A percentile compares a stretch with the other conserved stretches of the same genome.
phyloP scores from a whole-genome alignment of 2,113 vertebrate species.

The Myrmecophaga tridactyla region DNA sequence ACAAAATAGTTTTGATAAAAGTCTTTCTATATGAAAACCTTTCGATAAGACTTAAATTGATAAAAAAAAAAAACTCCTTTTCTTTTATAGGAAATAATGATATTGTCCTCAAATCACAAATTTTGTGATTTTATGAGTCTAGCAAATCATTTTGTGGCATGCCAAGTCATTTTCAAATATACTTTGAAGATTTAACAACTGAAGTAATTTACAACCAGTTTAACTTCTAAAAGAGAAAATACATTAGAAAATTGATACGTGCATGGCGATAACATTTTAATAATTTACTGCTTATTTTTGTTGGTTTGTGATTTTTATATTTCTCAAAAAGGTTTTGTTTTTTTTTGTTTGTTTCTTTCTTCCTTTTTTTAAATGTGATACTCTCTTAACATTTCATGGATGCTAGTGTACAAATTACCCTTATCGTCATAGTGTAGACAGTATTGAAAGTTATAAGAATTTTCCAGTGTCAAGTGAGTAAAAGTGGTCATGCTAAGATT shows the following conservation, averaged over 20 bases:
- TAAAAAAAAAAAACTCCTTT: not conserved
- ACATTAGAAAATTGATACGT: accelerated
- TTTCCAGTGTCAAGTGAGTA: not conserved
- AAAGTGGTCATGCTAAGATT: not conserved
- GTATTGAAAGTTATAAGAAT: not conserved
- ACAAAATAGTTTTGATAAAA: not conserved
- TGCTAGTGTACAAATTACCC: too few species aligned
- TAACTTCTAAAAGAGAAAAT: not conserved
- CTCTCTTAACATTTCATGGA: too few species aligned
- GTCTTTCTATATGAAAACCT: not conserved
- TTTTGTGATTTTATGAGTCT: not conserved
- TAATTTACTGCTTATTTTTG: not conserved
- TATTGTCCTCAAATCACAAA: not conserved
- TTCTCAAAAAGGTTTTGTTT: not conserved
- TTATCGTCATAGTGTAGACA: not conserved
- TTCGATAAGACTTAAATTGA: not conserved
- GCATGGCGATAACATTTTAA: too few species aligned
- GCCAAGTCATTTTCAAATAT: not conserved
- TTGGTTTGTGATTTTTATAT: too few species aligned
- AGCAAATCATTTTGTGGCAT: accelerated
- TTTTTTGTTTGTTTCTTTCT: too few species aligned
- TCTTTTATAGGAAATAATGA: not conserved
- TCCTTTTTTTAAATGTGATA: not conserved
- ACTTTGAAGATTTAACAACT: not conserved
- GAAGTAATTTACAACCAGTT: not conserved